Conservation (phyloP, 2,797 vertebrate species). For the Sebastiscus tertius region DNA sequence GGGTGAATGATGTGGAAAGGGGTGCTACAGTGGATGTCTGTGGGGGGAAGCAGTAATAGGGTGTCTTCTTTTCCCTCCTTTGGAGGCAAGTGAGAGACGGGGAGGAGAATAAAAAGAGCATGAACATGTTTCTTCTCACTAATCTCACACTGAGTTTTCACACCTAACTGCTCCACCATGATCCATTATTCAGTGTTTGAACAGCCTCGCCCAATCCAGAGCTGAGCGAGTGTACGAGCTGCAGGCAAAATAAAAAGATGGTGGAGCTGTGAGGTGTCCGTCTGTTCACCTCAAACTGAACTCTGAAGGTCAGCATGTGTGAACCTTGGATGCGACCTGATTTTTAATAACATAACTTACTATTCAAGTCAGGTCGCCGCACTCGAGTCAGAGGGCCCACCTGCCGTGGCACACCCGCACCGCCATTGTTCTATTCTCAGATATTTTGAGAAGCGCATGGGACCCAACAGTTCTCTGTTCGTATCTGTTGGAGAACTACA, state of each 20-base stretch:
- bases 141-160: constrained; percentile 60
- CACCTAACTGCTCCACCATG: constrained; percentile 57
- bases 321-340: background rate
- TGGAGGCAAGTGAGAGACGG: constrained; percentile 16
- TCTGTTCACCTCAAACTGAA: constrained; percentile 15
- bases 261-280: background rate
- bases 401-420: constrained; percentile 23
- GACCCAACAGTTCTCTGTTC: constrained; percentile 26
- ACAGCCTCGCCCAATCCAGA: constrained; percentile 47
- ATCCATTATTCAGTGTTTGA: constrained; percentile 77
- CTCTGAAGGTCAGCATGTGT: constrained; percentile 6
- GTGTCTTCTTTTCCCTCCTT: constrained; percentile 16
- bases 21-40: constrained; percentile 24
- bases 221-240: background rate
- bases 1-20: constrained; percentile 32
- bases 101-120: constrained; percentile 39
- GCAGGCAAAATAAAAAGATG: constrained; percentile 4
- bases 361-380: background rate
- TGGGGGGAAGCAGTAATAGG: constrained; percentile 2
- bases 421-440: constrained; percentile 29
- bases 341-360: background rate
- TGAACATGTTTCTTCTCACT: constrained; percentile 49
- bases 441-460: constrained; percentile 23
- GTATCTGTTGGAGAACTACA: constrained; percentile 23
- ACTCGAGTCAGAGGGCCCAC: background rate